Conservation (phyloP, 2,888 invertebrate genomes). For the Invenusta paracnida region DNA sequence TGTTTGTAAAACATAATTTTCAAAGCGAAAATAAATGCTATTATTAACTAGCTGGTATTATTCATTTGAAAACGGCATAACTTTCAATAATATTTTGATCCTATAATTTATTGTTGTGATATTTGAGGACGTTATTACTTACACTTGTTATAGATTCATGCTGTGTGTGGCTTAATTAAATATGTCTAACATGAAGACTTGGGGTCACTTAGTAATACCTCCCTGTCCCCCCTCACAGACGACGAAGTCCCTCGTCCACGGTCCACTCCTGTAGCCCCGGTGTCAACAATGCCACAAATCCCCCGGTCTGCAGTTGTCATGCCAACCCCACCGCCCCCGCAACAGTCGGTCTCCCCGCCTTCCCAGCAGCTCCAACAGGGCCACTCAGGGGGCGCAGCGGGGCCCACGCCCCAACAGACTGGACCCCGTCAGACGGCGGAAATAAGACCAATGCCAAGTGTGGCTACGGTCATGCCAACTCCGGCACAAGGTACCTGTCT, state of each 20-base stretch:
- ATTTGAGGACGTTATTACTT: no score
- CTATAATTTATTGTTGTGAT: no score
- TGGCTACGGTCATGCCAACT: constrained; percentile 38
- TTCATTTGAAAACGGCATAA: no score
- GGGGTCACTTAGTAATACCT: no score
- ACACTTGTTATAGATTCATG: no score
- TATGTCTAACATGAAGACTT: no score
- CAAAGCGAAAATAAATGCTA: no score
- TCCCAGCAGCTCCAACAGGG: background rate
- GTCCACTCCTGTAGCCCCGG: background rate
- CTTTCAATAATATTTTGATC: no score
- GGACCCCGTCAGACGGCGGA: constrained; percentile 40
- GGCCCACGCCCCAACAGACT: background rate
- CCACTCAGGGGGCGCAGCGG: background rate
- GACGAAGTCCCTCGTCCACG: background rate
- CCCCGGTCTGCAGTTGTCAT: background rate
- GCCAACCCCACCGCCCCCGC: no score
- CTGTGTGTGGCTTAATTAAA: no score
- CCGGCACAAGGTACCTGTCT: background rate
- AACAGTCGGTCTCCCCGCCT: background rate
- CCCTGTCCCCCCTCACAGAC: background rate
- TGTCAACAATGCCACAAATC: background rate
- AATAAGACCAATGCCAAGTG: constrained; percentile 39
- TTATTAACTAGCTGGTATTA: no score
- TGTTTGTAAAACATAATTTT: no score